A percentile compares a stretch with the other conserved stretches of the same genome.
Evolutionary conservation across 1,140 invertebrate genomes (phyloP).

Genomic region (Eumaeus atala): DNA sequence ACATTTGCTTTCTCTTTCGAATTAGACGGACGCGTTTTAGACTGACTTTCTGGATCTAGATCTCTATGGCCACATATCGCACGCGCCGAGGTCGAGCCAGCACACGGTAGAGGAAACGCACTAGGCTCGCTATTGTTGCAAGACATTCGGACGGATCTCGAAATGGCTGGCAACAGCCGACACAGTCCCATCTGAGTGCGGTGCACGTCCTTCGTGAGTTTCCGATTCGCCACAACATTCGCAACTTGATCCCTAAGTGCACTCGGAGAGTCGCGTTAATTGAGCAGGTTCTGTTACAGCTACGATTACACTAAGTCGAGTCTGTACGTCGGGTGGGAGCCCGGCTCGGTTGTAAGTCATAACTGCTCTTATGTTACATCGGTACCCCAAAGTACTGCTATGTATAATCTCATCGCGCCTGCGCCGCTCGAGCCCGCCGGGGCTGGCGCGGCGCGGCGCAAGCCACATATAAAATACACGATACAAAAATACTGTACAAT

Average conservation of each 20-base stretch:
- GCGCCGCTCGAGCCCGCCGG: conserved; percentile 15
- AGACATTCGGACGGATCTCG: neutral
- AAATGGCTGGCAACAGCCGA: neutral
- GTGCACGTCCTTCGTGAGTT: conserved; percentile 4
- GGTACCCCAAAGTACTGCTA: conserved; percentile 56
- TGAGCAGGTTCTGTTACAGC: conserved; percentile 65
- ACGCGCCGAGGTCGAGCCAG: too few species aligned
- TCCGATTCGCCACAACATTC: conserved; percentile 15
- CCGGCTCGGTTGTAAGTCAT: conserved; percentile 31
- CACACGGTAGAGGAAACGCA: neutral
- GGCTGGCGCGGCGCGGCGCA: conserved; percentile 18
- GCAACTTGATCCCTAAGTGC: conserved; percentile 46
- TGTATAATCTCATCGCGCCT: conserved; percentile 59
- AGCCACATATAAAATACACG: conserved; percentile 55
- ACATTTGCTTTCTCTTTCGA: too few species aligned
- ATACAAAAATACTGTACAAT: conserved; percentile 74
- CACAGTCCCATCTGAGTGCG: neutral
- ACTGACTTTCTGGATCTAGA: too few species aligned
- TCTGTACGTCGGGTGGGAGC: conserved; percentile 56
- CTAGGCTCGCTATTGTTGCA: neutral
- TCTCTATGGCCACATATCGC: too few species aligned
- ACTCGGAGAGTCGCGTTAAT: conserved; percentile 52
- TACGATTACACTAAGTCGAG: conserved; percentile 66
- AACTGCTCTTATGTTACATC: conserved; percentile 67
- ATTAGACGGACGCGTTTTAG: too few species aligned